These are phyloP conservation scores for Mugil cephalus DNA, from an alignment of 2,113 vertebrate species.

Conservation along the genomic window DNA sequence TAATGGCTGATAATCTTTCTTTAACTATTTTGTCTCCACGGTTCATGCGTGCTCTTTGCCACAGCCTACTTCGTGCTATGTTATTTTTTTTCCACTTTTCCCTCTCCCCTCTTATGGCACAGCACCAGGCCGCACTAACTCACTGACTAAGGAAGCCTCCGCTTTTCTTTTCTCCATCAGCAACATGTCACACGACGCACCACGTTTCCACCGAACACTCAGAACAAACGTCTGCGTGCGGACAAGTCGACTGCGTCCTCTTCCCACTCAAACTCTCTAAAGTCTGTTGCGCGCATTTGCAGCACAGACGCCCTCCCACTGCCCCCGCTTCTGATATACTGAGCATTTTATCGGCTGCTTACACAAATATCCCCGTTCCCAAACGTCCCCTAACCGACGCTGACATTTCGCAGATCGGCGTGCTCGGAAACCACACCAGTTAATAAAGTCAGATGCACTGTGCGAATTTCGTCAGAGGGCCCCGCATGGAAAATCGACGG, in stretches of 20 bases:
- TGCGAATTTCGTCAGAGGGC: conserved; percentile 22
- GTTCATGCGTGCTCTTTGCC: not conserved
- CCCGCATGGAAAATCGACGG: conserved; percentile 57
- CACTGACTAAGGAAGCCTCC: conserved; percentile 44
- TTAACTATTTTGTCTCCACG: conserved; percentile 19
- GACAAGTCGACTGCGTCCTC: conserved; percentile 13
- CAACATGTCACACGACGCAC: conserved; percentile 47
- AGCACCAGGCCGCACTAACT: conserved; percentile 44
- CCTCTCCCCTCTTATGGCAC: conserved; percentile 31
- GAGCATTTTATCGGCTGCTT: conserved; percentile 43
- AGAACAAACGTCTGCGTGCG: conserved; percentile 27
- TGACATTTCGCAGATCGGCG: conserved; percentile 38
- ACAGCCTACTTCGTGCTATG: not conserved
- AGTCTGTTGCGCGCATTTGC: conserved; percentile 3
- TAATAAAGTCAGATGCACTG: conserved; percentile 51
- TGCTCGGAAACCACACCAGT: conserved; percentile 31
- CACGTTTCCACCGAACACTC: conserved; percentile 50
- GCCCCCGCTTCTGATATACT: conserved; percentile 1
- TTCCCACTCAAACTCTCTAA: conserved; percentile 9
- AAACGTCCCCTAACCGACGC: conserved; percentile 9
- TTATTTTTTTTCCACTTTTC: conserved; percentile 20
- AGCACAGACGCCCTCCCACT: not conserved
- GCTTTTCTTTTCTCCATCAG: conserved; percentile 37
- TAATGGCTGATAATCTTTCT: conserved; percentile 8
- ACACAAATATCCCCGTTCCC: conserved; percentile 34